phyloP scores from a whole-genome alignment of 1,140 invertebrate species.

The Lethrus apterus region DNA sequence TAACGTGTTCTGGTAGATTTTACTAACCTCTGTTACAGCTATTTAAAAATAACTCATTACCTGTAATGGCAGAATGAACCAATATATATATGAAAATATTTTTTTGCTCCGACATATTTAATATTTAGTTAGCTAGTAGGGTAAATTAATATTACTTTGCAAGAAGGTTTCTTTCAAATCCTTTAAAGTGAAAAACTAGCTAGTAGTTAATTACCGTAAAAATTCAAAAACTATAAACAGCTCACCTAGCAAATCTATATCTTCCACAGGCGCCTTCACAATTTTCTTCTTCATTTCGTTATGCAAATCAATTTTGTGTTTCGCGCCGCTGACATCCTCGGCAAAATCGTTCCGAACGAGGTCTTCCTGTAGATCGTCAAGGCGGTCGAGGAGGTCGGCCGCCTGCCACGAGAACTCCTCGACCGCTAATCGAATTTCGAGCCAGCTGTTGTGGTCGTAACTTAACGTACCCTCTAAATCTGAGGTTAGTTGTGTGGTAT shows the following conservation, averaged over 20 bases:
- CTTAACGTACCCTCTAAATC: slow-evolving; percentile 90
- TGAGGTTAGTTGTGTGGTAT: slow-evolving; percentile 81
- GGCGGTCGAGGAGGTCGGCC: slow-evolving; percentile 79
- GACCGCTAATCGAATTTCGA: slow-evolving; percentile 84
- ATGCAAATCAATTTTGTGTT: slow-evolving; percentile 86
- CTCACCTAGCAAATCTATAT: slow-evolving; percentile 68
- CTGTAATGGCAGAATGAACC: too few relatives aligned
- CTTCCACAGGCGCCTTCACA: slow-evolving; percentile 85
- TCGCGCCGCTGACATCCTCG: slow-evolving; percentile 83
- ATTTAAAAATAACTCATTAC: too few relatives aligned
- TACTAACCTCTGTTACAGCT: too few relatives aligned
- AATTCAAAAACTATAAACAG: not conserved
- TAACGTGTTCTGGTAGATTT: too few relatives aligned
- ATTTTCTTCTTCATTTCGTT: slow-evolving; percentile 92
- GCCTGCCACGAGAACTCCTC: slow-evolving; percentile 96
- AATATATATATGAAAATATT: too few relatives aligned
- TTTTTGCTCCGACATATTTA: too few relatives aligned
- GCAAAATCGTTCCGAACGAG: slow-evolving; percentile 84
- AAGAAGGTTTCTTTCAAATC: too few relatives aligned
- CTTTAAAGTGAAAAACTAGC: too few relatives aligned
- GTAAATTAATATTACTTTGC: too few relatives aligned
- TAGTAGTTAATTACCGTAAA: too few relatives aligned
- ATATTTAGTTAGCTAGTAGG: too few relatives aligned
- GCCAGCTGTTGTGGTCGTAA: slow-evolving; percentile 96
- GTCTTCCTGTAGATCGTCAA: slow-evolving; percentile 88